Evolutionary conservation across 2,113 vertebrate species (phyloP).

Genomic region (Cathartes aura): DNA sequence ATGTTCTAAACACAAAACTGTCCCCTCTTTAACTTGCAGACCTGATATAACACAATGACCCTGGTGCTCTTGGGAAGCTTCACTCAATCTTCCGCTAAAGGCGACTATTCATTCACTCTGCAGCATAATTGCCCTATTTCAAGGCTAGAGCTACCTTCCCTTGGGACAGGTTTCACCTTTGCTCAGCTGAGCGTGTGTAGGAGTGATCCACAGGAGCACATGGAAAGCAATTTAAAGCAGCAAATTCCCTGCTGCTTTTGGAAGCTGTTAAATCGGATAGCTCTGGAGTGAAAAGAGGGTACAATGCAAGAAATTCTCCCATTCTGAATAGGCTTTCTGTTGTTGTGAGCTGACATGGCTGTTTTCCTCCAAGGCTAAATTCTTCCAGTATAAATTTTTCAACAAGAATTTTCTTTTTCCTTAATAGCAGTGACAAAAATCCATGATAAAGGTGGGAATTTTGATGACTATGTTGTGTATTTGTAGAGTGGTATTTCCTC

Average conservation of each 20-base stretch:
- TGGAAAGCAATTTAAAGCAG: slow-evolving; percentile 39
- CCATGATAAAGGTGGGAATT: background rate
- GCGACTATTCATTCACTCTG: background rate
- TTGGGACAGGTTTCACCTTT: slow-evolving; percentile 62
- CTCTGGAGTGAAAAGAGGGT: background rate
- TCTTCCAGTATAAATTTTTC: background rate
- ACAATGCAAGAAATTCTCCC: background rate
- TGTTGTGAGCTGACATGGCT: background rate
- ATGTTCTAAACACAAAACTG: background rate
- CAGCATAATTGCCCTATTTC: slow-evolving; percentile 36
- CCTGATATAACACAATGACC: background rate
- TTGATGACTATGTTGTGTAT: background rate
- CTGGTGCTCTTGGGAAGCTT: background rate
- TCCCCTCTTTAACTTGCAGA: background rate
- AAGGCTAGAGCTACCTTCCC: slow-evolving; percentile 36
- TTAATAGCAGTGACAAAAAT: background rate
- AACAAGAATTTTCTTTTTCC: background rate
- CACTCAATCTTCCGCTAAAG: slow-evolving; percentile 16
- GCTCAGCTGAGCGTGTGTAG: slow-evolving; percentile 14
- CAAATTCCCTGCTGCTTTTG: slow-evolving; percentile 37
- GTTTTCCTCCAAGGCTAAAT: background rate
- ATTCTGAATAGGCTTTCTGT: background rate
- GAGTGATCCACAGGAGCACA: slow-evolving; percentile 19
- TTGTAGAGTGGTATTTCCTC: background rate
- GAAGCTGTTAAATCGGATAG: slow-evolving; percentile 31